Base-by-base conservation (phyloP, 2,113 vertebrate genomes). In the Ahaetulla prasina region DNA sequence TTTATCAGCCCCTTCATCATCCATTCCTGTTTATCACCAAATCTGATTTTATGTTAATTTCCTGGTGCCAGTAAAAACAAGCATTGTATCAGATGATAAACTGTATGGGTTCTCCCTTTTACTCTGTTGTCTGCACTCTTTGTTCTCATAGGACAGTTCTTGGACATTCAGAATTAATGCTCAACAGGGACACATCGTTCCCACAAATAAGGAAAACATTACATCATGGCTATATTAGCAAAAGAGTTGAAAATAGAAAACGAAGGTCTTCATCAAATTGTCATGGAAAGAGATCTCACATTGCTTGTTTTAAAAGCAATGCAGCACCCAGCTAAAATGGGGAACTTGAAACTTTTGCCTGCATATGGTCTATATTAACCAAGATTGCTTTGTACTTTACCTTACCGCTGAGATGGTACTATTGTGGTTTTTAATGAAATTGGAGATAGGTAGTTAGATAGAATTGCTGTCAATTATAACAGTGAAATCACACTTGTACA, bases 181-280 rank as follows among this genome's bases (percentile, higher is more conserved):
- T 80, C 53, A 39, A 10, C 8, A 0, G 43, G 92, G 84, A 95
- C 16, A 18, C 85, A 89, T 90, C 93, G 96, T 96, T 96, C 96
- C 93, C 90, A 84, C 0, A 0, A 49, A 1, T 90, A 53, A 0
- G 0, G 50, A 88, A 91, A 95, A 93, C 92, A 93, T 4, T 50
- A 18, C 0, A 0, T 30, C 0, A 0, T 30, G 87, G 30, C 52
- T 6, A 20, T 47, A 47, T 88, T 88, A 55, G 12, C 43, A 74
- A 80, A 88, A 86, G 4, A 2, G 23, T 20, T 57, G 18, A 22
- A 7, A 22, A 18, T 50, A 53, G 52, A 4, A 47, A 35, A 57
- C 55, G 49, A 35, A 85, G 53, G 30, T 50, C 53, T 60, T n/a
- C 27, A 14, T 20, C 27, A 3, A 63, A 85, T 49, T 7, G 35